Percentiles rank a stretch among this genome's conserved stretches.
Evolutionary conservation across 2,888 invertebrate species (phyloP).

Genomic region (Pteria penguin): DNA sequence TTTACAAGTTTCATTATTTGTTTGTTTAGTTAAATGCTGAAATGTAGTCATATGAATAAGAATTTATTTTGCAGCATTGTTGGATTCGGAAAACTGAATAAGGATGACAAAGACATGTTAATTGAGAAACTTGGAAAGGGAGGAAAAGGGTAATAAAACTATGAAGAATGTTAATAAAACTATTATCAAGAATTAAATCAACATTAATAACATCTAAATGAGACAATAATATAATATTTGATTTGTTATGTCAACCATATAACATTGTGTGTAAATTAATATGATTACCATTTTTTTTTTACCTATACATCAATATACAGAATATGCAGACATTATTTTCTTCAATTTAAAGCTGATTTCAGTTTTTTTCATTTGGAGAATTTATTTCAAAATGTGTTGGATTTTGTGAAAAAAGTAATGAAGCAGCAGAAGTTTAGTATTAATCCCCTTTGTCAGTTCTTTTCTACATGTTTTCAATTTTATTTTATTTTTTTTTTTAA

Average conservation of each 20-base stretch:
- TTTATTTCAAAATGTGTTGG: background rate
- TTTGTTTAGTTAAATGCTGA: background rate
- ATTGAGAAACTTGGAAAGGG: slow-evolving; percentile 77
- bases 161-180: no score
- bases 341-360: background rate
- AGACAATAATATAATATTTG: background rate
- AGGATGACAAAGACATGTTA: slow-evolving; percentile 81
- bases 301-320: no score
- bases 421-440: no score
- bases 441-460: no score
- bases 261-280: background rate
- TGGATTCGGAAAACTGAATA: slow-evolving; percentile 87
- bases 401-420: background rate
- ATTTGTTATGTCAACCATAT: background rate
- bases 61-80: slow-evolving; percentile 82
- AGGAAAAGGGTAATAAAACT: slow-evolving; percentile 46
- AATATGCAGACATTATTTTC: no score
- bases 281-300: no score
- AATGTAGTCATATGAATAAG: background rate
- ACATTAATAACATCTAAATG: no score
- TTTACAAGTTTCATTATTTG: no score
- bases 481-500: no score
- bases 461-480: no score
- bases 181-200: no score
- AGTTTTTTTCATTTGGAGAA: no score